A percentile compares a stretch with the other conserved stretches of the same genome.
phyloP scores from a whole-genome alignment of 2,113 vertebrate species.

The Glaucidium brasilianum region DNA sequence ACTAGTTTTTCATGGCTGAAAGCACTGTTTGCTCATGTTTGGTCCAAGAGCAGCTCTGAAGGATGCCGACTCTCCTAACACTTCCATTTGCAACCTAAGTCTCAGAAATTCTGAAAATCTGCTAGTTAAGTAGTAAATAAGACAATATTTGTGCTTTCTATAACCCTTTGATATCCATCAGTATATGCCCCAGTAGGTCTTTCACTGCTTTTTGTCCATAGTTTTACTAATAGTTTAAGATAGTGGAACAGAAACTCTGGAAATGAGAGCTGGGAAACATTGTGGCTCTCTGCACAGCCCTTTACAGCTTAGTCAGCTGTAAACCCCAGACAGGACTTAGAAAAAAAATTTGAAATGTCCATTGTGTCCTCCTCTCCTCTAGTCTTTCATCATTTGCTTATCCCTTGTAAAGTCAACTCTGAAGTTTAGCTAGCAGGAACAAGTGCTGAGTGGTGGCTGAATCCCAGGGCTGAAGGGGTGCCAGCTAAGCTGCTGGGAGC shows the following conservation, averaged over 20 bases:
- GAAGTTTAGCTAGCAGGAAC: background rate
- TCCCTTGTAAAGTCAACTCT: background rate
- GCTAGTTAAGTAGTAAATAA: background rate
- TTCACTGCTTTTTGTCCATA: background rate
- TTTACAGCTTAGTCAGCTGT: background rate
- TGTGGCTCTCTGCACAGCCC: too few species aligned
- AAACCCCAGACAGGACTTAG: background rate
- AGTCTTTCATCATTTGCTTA: background rate
- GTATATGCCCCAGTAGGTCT: background rate
- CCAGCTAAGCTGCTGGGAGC: rapidly evolving
- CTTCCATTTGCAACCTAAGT: background rate
- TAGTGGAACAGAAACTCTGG: background rate
- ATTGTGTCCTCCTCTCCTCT: background rate
- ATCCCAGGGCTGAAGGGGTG: rapidly evolving
- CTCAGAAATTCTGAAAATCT: background rate
- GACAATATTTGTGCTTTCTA: background rate
- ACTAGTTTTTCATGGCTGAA: background rate
- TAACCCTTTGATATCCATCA: background rate
- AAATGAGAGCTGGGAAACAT: background rate
- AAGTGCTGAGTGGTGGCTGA: rapidly evolving
- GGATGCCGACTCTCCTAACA: background rate
- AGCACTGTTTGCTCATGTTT: background rate
- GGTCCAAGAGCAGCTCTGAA: background rate
- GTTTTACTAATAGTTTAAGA: background rate
- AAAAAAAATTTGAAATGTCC: background rate